Conservation (phyloP, 2,888 invertebrate genomes). For the Acleris cristana region DNA sequence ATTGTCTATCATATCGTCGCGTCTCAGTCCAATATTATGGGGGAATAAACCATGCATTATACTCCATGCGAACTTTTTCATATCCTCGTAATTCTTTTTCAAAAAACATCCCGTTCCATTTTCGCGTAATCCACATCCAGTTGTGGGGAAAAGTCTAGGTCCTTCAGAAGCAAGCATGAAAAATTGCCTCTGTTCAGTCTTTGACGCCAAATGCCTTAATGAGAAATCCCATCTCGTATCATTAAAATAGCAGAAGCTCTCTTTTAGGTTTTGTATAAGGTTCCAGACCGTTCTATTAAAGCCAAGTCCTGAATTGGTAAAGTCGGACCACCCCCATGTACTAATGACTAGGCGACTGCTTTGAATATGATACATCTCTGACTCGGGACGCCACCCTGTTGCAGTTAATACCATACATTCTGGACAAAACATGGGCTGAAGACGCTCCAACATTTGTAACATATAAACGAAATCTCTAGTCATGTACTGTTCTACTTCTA, state of each 20-base stretch:
- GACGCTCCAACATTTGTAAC: conserved; percentile 15
- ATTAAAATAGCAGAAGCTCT: conserved; percentile 20
- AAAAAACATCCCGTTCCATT: conserved; percentile 13
- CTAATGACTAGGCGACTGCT: conserved; percentile 2
- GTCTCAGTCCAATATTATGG: conserved; percentile 8
- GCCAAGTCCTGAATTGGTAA: conserved; percentile 20
- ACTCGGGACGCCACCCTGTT: conserved; percentile 1
- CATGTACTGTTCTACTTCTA: conserved; percentile 26
- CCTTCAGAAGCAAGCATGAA: conserved; percentile 14
- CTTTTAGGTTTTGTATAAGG: conserved; percentile 3
- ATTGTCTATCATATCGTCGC: conserved; percentile 15
- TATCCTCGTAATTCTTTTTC: conserved; percentile 5
- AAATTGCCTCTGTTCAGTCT: conserved; percentile 3
- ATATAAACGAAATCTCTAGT: conserved; percentile 19
- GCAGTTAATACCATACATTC: conserved; percentile 17
- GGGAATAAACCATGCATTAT: conserved; percentile 5
- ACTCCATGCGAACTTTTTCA: not conserved
- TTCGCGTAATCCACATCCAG: conserved; percentile 40
- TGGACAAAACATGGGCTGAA: conserved; percentile 9
- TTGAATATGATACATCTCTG: not conserved
- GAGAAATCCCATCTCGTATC: conserved; percentile 24
- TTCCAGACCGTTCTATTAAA: conserved; percentile 24
- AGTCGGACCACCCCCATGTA: conserved; percentile 30
- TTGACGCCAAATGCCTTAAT: conserved; percentile 17
- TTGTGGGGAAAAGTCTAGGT: conserved; percentile 59